These are phyloP conservation scores for Catocala nupta DNA, from an alignment of 2,888 invertebrate genomes.

Conservation along the genomic window DNA sequence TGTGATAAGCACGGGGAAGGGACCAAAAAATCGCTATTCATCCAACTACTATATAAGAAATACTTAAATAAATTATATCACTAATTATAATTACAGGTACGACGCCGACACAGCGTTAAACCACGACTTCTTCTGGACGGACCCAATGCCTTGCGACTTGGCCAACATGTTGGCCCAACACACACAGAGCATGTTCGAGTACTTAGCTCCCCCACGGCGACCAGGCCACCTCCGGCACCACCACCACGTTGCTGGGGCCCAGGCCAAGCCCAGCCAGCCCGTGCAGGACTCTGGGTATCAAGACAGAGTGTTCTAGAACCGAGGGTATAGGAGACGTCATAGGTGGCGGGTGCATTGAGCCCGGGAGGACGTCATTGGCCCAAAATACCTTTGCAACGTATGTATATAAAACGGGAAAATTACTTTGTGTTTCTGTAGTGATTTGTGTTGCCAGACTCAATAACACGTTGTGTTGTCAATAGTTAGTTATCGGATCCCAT, in stretches of 20 bases:
- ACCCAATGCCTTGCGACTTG: constrained; percentile 97
- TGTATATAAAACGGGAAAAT: no score
- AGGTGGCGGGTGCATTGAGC: neutral
- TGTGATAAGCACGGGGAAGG: no score
- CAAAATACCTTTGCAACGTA: no score
- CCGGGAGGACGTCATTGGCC: no score
- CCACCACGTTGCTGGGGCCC: constrained; percentile 86
- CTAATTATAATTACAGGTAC: constrained; percentile 65
- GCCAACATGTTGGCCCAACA: constrained; percentile 96
- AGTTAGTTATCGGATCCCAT: no score
- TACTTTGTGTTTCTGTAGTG: no score
- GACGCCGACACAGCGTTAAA: constrained; percentile 97
- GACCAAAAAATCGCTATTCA: no score
- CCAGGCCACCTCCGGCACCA: constrained; percentile 91
- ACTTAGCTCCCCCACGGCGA: constrained; percentile 90
- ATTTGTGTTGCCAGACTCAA: no score
- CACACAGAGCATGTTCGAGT: constrained; percentile 98
- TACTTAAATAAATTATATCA: no score
- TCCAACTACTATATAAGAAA: no score
- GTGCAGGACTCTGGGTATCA: constrained; percentile 94
- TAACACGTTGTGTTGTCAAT: no score
- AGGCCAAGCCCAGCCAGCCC: constrained; percentile 79
- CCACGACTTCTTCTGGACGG: constrained; percentile 99
- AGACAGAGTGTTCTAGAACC: constrained; percentile 92
- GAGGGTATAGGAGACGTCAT: neutral